Conservation (phyloP, 2,888 invertebrate species). For the Yponomeuta plumbellus region DNA sequence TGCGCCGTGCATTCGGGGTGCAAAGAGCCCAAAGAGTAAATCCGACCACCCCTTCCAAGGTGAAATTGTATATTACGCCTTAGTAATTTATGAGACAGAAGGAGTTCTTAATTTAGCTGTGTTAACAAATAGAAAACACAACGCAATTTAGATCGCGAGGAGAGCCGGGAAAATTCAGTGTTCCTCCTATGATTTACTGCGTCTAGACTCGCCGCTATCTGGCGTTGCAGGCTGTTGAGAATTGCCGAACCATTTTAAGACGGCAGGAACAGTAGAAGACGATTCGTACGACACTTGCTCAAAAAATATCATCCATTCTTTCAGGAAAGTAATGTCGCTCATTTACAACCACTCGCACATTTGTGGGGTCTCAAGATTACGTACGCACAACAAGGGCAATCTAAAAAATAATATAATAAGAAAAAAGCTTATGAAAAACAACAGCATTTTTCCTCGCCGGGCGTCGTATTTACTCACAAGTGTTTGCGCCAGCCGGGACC, state of each 20-base stretch:
- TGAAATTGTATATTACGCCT: constrained; percentile 33
- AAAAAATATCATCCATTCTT: not conserved
- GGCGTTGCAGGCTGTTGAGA: not conserved
- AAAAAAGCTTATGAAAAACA: constrained; percentile 51
- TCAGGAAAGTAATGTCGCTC: not conserved
- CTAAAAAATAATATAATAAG: constrained; percentile 22
- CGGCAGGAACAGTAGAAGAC: not conserved
- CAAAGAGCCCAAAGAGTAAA: constrained; percentile 20
- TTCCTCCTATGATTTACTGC: not conserved
- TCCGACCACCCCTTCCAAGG: constrained; percentile 30
- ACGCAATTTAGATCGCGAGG: not conserved
- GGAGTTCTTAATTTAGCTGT: constrained; percentile 47
- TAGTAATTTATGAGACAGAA: constrained; percentile 46
- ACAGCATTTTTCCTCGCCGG: constrained; percentile 68
- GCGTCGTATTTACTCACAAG: constrained; percentile 65
- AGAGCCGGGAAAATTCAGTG: not conserved
- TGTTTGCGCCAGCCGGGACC: constrained; percentile 66
- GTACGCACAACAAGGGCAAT: not conserved
- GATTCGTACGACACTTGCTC: not conserved
- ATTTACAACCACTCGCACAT: not conserved
- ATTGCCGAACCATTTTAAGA: not conserved
- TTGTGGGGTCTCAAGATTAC: not conserved
- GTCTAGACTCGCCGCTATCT: not conserved
- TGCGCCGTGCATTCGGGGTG: constrained; percentile 46
- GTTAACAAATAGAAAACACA: constrained; percentile 19